phyloP scores from a whole-genome alignment of 2,113 vertebrate genomes.

The Ia io region DNA sequence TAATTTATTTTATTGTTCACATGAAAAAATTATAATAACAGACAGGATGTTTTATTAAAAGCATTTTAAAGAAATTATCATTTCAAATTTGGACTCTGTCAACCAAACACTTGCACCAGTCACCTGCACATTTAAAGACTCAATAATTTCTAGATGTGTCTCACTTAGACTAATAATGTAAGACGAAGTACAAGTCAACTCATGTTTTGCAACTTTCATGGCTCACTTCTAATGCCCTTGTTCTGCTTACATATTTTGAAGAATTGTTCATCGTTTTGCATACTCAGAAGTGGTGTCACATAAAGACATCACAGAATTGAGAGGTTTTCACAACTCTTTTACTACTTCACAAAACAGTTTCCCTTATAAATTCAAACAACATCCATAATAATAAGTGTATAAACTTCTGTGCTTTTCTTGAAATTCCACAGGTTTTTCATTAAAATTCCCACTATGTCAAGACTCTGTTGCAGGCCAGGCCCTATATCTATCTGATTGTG shows the following conservation, averaged over 20 bases:
- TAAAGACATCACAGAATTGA: not conserved
- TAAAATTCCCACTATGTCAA: not conserved
- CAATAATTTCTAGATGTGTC: not conserved
- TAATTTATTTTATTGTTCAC: not conserved
- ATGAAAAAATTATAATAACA: not conserved
- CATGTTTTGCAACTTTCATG: not conserved
- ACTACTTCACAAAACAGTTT: not conserved
- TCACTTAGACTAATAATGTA: not conserved
- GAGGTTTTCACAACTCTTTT: not conserved
- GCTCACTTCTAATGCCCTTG: not conserved
- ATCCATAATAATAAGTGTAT: not conserved
- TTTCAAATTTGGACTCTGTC: constrained; percentile 7
- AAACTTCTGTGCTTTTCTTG: not conserved
- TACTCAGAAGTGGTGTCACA: not conserved
- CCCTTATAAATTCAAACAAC: not conserved
- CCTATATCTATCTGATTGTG: not conserved
- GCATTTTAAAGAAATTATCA: not conserved
- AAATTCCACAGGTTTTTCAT: not conserved
- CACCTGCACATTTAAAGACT: not conserved
- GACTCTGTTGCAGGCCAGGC: not conserved
- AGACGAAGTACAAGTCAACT: not conserved
- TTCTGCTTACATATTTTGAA: not conserved
- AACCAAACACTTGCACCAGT: not conserved
- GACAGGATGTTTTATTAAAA: not conserved
- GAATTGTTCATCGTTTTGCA: not conserved